phyloP scores from a whole-genome alignment of 2,888 invertebrate species.

The Coleophora flavipennella region DNA sequence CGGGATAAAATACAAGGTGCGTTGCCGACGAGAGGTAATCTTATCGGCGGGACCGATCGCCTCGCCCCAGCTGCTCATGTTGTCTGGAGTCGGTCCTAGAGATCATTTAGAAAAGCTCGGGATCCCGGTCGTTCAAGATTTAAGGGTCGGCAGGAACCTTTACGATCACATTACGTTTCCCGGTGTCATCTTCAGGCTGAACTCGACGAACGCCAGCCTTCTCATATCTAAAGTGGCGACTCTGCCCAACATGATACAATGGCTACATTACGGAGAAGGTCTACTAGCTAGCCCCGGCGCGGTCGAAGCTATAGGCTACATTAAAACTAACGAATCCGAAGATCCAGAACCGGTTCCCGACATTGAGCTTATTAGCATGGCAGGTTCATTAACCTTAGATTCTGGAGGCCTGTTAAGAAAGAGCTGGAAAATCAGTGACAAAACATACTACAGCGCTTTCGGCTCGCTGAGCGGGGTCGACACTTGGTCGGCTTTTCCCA shows the following conservation, averaged over 20 bases:
- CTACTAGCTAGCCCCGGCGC: slow-evolving; percentile 74
- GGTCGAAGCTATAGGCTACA: slow-evolving; percentile 77
- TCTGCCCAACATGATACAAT: slow-evolving; percentile 50
- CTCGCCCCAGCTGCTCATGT: slow-evolving; percentile 92
- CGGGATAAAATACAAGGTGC: slow-evolving; percentile 58
- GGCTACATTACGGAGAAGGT: slow-evolving; percentile 67
- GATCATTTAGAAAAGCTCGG: slow-evolving; percentile 70
- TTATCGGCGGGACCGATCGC: slow-evolving; percentile 90
- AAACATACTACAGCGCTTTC: slow-evolving; percentile 71
- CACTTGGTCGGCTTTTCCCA: slow-evolving; percentile 77
- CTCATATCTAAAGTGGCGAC: slow-evolving; percentile 55
- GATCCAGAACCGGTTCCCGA: slow-evolving; percentile 75
- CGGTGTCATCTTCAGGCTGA: slow-evolving; percentile 60
- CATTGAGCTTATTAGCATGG: slow-evolving; percentile 76
- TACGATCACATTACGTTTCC: slow-evolving; percentile 75
- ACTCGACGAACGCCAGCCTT: slow-evolving; percentile 54
- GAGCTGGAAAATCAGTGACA: slow-evolving; percentile 71
- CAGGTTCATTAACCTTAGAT: slow-evolving; percentile 76
- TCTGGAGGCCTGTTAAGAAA: slow-evolving; percentile 63
- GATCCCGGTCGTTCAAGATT: slow-evolving; percentile 74
- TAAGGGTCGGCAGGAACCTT: slow-evolving; percentile 78
- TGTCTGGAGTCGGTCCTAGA: slow-evolving; percentile 81
- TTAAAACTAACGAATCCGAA: slow-evolving; percentile 70
- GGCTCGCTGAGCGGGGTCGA: slow-evolving; percentile 67
- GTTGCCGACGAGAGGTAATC: slow-evolving; percentile 86